Percentiles rank a stretch among this genome's conserved stretches.
Evolutionary conservation across 2,113 vertebrate species (phyloP).

Genomic region (Benitochromis conjunctus): DNA sequence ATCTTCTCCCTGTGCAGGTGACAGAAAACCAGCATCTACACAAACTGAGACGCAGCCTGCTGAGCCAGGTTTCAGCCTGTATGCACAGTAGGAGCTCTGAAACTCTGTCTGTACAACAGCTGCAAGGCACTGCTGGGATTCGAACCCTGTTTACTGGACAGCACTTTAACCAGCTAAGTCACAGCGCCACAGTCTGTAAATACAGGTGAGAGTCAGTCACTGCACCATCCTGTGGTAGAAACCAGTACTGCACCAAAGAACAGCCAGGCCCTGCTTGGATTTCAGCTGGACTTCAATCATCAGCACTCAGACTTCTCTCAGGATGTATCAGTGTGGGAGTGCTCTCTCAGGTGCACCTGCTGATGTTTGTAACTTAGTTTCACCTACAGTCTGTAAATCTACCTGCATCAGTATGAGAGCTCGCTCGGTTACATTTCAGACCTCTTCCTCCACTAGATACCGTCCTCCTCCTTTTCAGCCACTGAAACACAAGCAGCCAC

Average conservation of each 20-base stretch:
- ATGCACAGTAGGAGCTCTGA: background rate
- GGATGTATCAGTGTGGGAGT: fast-evolving
- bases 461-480: background rate
- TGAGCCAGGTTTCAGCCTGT: background rate
- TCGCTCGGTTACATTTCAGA: background rate
- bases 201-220: background rate
- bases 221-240: background rate
- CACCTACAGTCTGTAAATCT: background rate
- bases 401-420: background rate
- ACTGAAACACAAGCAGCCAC: background rate
- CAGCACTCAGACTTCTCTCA: background rate
- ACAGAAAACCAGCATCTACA: background rate
- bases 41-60: background rate
- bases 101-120: background rate
- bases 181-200: background rate
- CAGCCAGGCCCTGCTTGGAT: background rate
- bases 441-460: background rate
- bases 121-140: background rate
- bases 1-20: background rate
- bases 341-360: fast-evolving
- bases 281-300: background rate
- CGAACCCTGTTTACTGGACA: background rate
- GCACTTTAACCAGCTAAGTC: background rate
- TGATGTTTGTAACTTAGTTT: background rate
- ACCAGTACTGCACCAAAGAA: background rate